phyloP scores from a whole-genome alignment of 2,113 vertebrate species.

The Lasiurus cinereus region DNA sequence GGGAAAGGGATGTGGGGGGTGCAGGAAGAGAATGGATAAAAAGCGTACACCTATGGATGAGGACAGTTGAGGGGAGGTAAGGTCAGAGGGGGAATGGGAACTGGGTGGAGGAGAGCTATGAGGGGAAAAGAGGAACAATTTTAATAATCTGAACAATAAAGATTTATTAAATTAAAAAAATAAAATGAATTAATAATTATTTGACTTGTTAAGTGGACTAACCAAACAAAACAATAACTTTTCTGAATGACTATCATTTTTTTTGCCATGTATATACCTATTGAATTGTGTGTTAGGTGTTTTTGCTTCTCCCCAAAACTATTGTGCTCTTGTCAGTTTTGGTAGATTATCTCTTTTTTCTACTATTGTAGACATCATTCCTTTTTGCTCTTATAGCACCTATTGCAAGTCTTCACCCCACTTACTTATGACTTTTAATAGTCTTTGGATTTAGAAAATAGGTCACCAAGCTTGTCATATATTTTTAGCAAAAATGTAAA shows the following conservation, averaged over 20 bases:
- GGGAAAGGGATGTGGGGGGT: too few species aligned
- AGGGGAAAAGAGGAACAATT: too few species aligned
- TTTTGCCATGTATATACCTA: not conserved
- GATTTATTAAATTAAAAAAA: too few species aligned
- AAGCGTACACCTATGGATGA: too few species aligned
- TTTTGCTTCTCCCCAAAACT: not conserved
- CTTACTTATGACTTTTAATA: not conserved
- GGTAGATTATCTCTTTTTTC: not conserved
- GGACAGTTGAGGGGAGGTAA: too few species aligned
- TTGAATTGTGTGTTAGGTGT: not conserved
- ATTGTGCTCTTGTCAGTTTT: not conserved
- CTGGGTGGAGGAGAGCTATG: too few species aligned
- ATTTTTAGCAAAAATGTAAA: not conserved
- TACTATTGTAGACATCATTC: not conserved
- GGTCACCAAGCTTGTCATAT: not conserved
- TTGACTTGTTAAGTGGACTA: not conserved
- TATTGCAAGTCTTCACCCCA: not conserved
- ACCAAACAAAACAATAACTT: not conserved
- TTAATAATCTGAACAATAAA: too few species aligned
- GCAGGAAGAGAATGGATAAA: too few species aligned
- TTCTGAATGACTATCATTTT: not conserved
- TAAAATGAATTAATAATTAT: not conserved
- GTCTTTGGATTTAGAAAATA: slow-evolving; percentile 41
- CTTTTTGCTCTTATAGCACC: not conserved
- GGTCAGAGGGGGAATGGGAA: too few species aligned